A percentile compares a stretch with the other conserved stretches of the same genome.
Evolutionary conservation across 2,888 invertebrate species (phyloP).

Genomic region (Epistrophe eligans): DNA sequence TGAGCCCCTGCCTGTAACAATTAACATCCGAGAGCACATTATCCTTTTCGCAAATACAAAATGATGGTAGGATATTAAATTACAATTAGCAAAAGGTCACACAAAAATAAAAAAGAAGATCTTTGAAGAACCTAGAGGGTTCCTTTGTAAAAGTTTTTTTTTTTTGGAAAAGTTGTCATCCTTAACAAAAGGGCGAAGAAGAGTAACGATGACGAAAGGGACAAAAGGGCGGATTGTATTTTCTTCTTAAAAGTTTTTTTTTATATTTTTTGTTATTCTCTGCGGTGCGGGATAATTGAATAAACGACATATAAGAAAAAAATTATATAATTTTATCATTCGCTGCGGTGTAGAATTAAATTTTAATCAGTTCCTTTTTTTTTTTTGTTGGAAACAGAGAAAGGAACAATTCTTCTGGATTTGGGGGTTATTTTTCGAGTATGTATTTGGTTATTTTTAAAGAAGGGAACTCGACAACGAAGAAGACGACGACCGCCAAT

Average conservation of each 20-base stretch:
- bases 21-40: slow-evolving; percentile 54
- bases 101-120: slow-evolving; percentile 25
- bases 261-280: slow-evolving; percentile 1
- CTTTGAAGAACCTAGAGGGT: slow-evolving; percentile 27
- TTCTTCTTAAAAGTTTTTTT: slow-evolving; percentile 14
- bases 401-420: neutral
- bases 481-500: slow-evolving; percentile 22
- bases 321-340: slow-evolving; percentile 59
- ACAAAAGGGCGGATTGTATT: slow-evolving; percentile 63
- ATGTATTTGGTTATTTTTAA: slow-evolving; percentile 8
- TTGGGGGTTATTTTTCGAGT: neutral
- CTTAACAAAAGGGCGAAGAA: slow-evolving; percentile 29
- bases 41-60: slow-evolving; percentile 68
- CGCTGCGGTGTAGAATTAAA: slow-evolving; percentile 70
- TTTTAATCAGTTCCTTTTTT: slow-evolving; percentile 62
- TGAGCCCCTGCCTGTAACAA: slow-evolving; percentile 56
- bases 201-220: slow-evolving; percentile 56
- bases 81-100: slow-evolving; percentile 76
- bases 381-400: neutral
- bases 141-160: slow-evolving; percentile 31
- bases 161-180: slow-evolving; percentile 37
- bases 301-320: slow-evolving; percentile 63
- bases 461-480: neutral
- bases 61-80: slow-evolving; percentile 70
- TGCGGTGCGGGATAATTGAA: slow-evolving; percentile 64